Percentiles rank a stretch among this genome's conserved stretches.
phyloP scores from a whole-genome alignment of 1,140 invertebrate genomes.

The Cotesia glomerata region DNA sequence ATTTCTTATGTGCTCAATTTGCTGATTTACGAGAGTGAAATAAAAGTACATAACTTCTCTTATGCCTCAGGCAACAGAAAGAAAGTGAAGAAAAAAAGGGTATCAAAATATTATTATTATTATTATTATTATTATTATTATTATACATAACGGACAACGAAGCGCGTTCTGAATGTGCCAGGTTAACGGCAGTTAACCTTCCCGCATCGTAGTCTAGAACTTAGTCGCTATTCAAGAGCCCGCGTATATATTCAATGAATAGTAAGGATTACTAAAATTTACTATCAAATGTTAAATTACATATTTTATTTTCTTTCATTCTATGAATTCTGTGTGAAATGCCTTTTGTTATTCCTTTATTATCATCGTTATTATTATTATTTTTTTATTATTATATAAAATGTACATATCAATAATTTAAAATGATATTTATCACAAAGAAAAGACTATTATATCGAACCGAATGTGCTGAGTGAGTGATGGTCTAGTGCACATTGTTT shows the following conservation, averaged over 20 bases:
- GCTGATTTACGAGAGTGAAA: conserved; percentile 22
- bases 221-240: conserved; percentile 3
- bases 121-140: conserved; percentile 10
- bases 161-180: conserved; percentile 31
- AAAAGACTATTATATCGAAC: conserved; percentile 17
- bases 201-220: conserved; percentile 30
- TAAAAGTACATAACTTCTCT: conserved; percentile 23
- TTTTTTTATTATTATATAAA: conserved; percentile 18
- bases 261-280: not conserved
- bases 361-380: not conserved
- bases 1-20: too few relatives aligned
- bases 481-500: conserved; percentile 73
- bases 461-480: conserved; percentile 69
- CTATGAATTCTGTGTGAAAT: not conserved
- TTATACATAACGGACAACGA: conserved; percentile 38
- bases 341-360: not conserved
- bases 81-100: conserved; percentile 2
- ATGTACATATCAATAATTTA: conserved; percentile 13
- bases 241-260: conserved; percentile 2
- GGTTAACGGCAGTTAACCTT: conserved; percentile 52
- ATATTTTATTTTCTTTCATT: not conserved
- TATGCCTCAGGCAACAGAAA: conserved; percentile 20
- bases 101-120: not conserved
- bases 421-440: not conserved
- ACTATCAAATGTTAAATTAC: not conserved